phyloP scores from a whole-genome alignment of 2,113 vertebrate species.

The Loxodonta africana region DNA sequence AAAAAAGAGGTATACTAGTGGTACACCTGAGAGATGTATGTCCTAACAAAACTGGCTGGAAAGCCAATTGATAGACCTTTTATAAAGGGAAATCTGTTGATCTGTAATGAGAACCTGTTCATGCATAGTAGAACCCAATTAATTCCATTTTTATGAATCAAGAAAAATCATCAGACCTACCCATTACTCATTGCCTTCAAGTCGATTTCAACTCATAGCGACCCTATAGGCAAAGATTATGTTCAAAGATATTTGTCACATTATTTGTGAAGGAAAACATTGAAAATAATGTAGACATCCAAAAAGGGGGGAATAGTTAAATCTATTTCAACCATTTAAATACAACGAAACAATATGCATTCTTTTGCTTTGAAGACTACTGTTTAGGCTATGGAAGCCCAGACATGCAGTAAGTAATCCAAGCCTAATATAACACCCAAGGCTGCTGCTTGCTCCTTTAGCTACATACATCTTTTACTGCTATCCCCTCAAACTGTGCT shows the following conservation, averaged over 20 bases:
- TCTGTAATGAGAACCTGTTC: neutral
- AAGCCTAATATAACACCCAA: too few relatives aligned
- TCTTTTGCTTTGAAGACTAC: neutral
- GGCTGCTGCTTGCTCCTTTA: too few relatives aligned
- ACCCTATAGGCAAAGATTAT: neutral
- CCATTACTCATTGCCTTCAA: too few relatives aligned
- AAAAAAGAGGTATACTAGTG: neutral
- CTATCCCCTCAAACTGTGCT: too few relatives aligned
- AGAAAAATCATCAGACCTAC: neutral
- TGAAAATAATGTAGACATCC: neutral
- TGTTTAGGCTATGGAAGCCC: neutral
- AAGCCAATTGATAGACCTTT: neutral
- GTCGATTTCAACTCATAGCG: too few relatives aligned
- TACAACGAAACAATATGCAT: neutral
- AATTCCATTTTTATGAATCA: neutral
- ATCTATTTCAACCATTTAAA: neutral
- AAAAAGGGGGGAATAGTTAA: neutral
- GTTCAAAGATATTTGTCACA: neutral
- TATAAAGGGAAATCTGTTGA: neutral
- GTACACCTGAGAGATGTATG: neutral
- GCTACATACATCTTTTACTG: too few relatives aligned
- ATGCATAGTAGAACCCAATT: neutral
- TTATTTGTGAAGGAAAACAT: conserved; percentile 14
- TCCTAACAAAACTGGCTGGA: neutral
- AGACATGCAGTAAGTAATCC: neutral